A percentile compares a stretch with the other conserved stretches of the same genome.
Conservation (phyloP, 2,797 vertebrate genomes). For the Myotis vivesi region DNA sequence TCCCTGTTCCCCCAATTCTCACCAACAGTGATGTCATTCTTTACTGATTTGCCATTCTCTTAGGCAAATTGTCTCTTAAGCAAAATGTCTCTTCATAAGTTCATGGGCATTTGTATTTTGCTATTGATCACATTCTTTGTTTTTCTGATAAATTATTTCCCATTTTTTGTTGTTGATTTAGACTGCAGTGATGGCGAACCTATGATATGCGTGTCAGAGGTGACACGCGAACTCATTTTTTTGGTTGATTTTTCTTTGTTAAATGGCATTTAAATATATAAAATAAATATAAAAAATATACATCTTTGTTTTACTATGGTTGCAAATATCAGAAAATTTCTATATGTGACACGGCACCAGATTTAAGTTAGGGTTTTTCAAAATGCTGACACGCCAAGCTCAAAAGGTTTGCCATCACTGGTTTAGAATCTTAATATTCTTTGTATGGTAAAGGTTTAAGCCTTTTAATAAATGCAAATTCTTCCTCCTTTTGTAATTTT, state of each 20-base stretch:
- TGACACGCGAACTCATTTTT: no score
- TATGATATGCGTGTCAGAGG: no score
- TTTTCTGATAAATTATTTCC: not conserved
- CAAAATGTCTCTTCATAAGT: not conserved
- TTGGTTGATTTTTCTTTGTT: no score
- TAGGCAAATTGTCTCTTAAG: not conserved
- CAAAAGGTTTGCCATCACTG: no score
- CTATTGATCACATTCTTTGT: not conserved
- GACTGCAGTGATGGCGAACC: no score
- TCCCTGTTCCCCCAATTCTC: not conserved
- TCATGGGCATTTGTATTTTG: conserved; percentile 9
- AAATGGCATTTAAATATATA: no score
- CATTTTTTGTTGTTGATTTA: conserved; percentile 28
- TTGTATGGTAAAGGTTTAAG: conserved; percentile 17
- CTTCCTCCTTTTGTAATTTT: not conserved
- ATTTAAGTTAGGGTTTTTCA: no score
- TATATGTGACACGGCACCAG: no score
- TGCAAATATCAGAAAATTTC: no score
- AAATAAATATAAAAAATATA: no score
- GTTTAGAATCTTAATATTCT: not conserved
- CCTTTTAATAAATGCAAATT: not conserved
- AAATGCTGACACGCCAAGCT: no score
- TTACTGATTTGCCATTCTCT: conserved; percentile 5
- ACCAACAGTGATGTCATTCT: not conserved
- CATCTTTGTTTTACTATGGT: no score